phyloP scores from a whole-genome alignment of 1,140 invertebrate species.

The Cataglyphis hispanica region DNA sequence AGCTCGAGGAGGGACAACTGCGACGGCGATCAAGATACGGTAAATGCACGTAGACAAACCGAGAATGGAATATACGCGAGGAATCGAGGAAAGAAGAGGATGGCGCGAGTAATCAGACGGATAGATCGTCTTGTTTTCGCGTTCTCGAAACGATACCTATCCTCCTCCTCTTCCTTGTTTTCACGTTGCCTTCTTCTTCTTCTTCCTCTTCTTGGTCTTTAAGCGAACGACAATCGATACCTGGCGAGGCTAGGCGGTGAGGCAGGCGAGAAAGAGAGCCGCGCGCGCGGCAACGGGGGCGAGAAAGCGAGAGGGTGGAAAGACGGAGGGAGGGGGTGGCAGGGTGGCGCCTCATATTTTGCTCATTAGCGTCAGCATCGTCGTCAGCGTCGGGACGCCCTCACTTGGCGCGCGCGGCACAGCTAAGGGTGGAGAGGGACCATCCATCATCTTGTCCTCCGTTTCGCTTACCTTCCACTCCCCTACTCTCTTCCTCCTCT shows the following conservation, averaged over 20 bases:
- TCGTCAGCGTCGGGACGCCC: constrained; percentile 83
- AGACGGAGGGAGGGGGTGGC: constrained; percentile 61
- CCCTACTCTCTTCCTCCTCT: constrained; percentile 61
- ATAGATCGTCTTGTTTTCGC: constrained; percentile 72
- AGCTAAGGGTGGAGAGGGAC: constrained; percentile 79
- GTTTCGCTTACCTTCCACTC: constrained; percentile 75
- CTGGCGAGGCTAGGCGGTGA: constrained; percentile 64
- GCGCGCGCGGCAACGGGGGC: constrained; percentile 50
- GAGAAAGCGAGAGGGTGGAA: constrained; percentile 53
- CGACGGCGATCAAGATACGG: constrained; percentile 45
- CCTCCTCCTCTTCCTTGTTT: background rate
- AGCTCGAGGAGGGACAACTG: constrained; percentile 11
- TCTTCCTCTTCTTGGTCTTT: constrained; percentile 73
- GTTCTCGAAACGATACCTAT: constrained; percentile 54
- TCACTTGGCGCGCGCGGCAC: constrained; percentile 79
- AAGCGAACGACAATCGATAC: constrained; percentile 83
- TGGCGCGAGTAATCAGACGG: constrained; percentile 69
- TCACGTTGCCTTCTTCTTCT: constrained; percentile 6
- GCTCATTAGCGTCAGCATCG: constrained; percentile 86
- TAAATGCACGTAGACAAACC: constrained; percentile 52
- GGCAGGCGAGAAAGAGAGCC: constrained; percentile 64
- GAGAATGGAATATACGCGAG: constrained; percentile 51
- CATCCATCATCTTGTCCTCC: constrained; percentile 86
- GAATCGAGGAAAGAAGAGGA: constrained; percentile 17
- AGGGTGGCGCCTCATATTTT: constrained; percentile 85